phyloP scores from a whole-genome alignment of 2,113 vertebrate species.

The Vidua macroura region DNA sequence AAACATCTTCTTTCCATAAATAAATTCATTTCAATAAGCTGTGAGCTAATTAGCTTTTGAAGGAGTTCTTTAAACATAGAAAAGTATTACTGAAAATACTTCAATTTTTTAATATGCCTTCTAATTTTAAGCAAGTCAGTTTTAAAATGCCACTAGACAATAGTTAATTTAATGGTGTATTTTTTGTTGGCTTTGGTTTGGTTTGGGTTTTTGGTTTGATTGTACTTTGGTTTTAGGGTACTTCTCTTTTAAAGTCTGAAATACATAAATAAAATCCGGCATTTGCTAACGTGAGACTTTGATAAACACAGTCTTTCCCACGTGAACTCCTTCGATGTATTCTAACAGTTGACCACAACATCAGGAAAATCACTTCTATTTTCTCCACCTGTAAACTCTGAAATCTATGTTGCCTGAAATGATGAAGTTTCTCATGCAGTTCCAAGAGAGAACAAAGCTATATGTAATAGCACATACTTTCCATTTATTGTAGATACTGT shows the following conservation, averaged over 20 bases:
- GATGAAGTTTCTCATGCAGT: background rate
- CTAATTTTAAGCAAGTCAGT: background rate
- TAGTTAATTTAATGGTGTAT: background rate
- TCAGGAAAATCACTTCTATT: background rate
- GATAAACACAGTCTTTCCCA: background rate
- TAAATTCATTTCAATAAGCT: conserved; percentile 69
- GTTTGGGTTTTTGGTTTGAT: background rate
- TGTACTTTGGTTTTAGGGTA: background rate
- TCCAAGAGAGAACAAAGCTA: background rate
- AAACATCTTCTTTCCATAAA: conserved; percentile 62
- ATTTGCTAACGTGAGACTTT: background rate
- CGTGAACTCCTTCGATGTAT: background rate
- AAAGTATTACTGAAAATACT: background rate
- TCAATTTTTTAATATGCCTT: background rate
- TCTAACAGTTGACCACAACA: background rate
- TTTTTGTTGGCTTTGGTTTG: background rate
- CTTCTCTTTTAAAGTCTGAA: background rate
- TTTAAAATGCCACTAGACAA: background rate
- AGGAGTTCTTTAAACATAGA: background rate
- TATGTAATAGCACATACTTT: background rate
- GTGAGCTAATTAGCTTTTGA: conserved; percentile 42
- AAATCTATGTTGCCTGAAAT: background rate
- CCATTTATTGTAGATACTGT: background rate
- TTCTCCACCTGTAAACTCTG: background rate
- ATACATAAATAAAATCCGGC: background rate